Evolutionary conservation across 1,140 invertebrate genomes (phyloP), one percentile per base, ranked within the genome.

Genomic region (Drosophila micromelanica): DNA sequence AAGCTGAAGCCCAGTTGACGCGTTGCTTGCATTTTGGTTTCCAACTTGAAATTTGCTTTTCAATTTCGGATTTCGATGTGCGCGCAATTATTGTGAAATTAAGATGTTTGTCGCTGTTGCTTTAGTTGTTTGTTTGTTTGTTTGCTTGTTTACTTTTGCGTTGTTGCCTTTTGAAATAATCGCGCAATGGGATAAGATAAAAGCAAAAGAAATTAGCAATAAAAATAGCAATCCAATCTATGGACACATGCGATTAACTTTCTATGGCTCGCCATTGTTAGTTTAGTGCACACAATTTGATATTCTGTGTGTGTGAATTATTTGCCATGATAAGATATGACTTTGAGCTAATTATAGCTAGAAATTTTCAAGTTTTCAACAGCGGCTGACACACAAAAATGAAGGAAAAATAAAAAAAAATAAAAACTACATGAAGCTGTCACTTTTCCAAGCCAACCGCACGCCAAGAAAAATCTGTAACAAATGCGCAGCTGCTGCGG

Each of bases 11-110:
- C 23, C 9, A 38, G 52, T 42, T 55, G 32, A 20, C 38, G 55
- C 40, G 51, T 63, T 57, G 42, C 54, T 42, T 52, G 49, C 5
- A 71, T 71, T 82, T 82, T 57, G 55, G 60, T 64, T 74, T 67
- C 59, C 40, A 52, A 23, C 70, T 71, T 49, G 43, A 48, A 45
- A 45, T 72, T 75, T 61, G 62, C 56, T 78, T 81, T 86, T 86
- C 78, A 87, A 82, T 87, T 86, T 87, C 48, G 70, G 61, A 35
- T 35, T 35, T 35, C 32, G 32, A 35, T 35, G 68, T 65, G 75
- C 23, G 69, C 63, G 74, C 75, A 86, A 87, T 86, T 81, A 86
- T 86, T 86, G 78, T 78, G 81, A 87, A 85, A 86, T 86, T 87
- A 78, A 87, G 82, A 69, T 87, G 81, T 87, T 85, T 85, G 60